Conservation (phyloP, 2,888 invertebrate species). For the Eilema caniola region DNA sequence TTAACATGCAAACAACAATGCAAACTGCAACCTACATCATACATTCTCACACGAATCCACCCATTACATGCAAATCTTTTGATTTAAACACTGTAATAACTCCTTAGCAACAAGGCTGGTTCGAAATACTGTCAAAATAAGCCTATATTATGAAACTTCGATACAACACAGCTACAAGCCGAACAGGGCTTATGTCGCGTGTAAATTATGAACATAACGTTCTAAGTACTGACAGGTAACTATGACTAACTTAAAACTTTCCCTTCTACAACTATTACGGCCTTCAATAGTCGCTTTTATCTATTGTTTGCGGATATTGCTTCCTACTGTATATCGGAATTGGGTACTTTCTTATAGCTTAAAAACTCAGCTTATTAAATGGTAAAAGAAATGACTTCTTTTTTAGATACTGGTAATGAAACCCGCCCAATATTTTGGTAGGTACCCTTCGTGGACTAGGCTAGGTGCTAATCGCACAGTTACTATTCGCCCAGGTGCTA, state of each 20-base stretch:
- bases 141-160: neutral
- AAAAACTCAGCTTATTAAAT: neutral
- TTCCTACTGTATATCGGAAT: neutral
- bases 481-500: too few species aligned
- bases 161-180: constrained; percentile 2
- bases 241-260: constrained; percentile 10
- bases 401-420: too few species aligned
- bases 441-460: too few species aligned
- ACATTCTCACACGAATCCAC: neutral
- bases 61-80: constrained; percentile 9
- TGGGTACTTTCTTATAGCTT: neutral
- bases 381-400: too few species aligned
- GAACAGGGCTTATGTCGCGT: constrained; percentile 30
- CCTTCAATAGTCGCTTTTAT: constrained; percentile 8
- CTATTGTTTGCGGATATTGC: constrained; percentile 5
- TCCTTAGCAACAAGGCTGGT: neutral
- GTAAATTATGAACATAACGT: constrained; percentile 22
- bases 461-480: too few species aligned
- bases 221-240: constrained; percentile 29
- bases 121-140: constrained; percentile 5
- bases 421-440: too few species aligned
- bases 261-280: constrained; percentile 10
- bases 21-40: neutral
- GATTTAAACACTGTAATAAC: neutral
- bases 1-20: neutral